phyloP scores from a whole-genome alignment of 2,113 vertebrate species.

The Pomatostomus ruficeps region DNA sequence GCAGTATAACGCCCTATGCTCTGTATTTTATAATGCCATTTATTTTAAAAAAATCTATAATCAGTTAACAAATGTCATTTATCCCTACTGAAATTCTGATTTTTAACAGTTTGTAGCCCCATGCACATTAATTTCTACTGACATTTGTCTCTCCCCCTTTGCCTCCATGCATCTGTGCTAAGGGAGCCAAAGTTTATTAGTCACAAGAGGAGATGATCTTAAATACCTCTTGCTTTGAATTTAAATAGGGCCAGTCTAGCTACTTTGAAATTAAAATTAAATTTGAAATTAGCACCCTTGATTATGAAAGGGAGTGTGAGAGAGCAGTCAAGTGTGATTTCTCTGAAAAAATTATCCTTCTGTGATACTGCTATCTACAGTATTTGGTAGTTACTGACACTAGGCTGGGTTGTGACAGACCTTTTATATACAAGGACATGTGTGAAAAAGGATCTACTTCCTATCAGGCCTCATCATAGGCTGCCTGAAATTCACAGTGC shows the following conservation, averaged over 20 bases:
- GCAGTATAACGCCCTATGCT: not conserved
- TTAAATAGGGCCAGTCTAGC: conserved; percentile 28
- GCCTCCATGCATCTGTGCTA: not conserved
- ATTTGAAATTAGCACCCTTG: conserved; percentile 30
- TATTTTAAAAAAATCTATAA: conserved; percentile 18
- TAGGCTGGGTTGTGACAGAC: not conserved
- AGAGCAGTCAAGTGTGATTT: not conserved
- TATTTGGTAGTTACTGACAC: not conserved
- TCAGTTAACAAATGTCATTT: conserved; percentile 28
- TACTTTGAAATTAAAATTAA: conserved; percentile 46
- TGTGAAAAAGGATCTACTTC: not conserved
- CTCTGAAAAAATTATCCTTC: not conserved
- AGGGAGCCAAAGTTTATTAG: conserved; percentile 51
- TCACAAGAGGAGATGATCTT: conserved; percentile 37
- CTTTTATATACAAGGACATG: not conserved
- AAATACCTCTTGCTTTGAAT: conserved; percentile 25
- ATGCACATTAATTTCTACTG: conserved; percentile 36
- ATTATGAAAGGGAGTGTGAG: not conserved
- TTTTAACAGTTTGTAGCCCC: conserved; percentile 10
- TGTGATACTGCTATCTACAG: not conserved
- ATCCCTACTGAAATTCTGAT: conserved; percentile 30
- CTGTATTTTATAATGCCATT: not conserved
- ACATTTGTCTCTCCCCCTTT: not conserved
- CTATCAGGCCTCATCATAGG: not conserved
- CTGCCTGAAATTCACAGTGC: not conserved